Conservation (phyloP, 2,888 invertebrate species). For the Amphiduros pacificus region DNA sequence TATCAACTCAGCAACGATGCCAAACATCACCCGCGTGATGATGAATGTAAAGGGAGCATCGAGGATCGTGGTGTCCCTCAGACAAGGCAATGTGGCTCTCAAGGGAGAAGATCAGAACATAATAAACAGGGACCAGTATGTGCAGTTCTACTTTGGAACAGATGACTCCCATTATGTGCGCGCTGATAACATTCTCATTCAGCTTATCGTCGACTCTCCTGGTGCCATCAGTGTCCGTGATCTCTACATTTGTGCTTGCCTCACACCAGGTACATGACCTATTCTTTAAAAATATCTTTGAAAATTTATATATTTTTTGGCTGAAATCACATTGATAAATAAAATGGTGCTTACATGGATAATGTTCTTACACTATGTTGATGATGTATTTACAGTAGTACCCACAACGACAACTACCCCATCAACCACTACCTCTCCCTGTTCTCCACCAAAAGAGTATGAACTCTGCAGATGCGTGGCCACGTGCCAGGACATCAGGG, state of each 20-base stretch:
- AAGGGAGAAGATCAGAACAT: too few relatives aligned
- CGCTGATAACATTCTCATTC: neutral
- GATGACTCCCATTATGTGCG: too few relatives aligned
- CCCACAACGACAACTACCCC: neutral
- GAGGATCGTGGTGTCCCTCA: too few relatives aligned
- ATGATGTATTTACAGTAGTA: neutral
- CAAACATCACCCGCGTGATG: too few relatives aligned
- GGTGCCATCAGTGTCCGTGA: neutral
- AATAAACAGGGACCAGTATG: too few relatives aligned
- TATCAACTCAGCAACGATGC: too few relatives aligned
- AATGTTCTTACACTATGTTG: neutral
- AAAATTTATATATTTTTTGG: too few relatives aligned
- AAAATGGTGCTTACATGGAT: neutral
- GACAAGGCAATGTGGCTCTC: too few relatives aligned
- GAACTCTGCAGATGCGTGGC: slow-evolving; percentile 2
- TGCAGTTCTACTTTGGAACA: too few relatives aligned
- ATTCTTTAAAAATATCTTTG: too few relatives aligned
- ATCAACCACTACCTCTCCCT: neutral
- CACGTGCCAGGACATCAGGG: slow-evolving; percentile 7
- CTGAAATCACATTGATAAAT: too few relatives aligned
- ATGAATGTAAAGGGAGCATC: too few relatives aligned
- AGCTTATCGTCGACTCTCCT: neutral
- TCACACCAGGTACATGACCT: slow-evolving; percentile 6
- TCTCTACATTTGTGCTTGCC: slow-evolving; percentile 1
- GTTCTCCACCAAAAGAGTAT: neutral